These are phyloP conservation scores for Pithys albifrons DNA, from an alignment of 2,113 vertebrate genomes.

Conservation along the genomic window DNA sequence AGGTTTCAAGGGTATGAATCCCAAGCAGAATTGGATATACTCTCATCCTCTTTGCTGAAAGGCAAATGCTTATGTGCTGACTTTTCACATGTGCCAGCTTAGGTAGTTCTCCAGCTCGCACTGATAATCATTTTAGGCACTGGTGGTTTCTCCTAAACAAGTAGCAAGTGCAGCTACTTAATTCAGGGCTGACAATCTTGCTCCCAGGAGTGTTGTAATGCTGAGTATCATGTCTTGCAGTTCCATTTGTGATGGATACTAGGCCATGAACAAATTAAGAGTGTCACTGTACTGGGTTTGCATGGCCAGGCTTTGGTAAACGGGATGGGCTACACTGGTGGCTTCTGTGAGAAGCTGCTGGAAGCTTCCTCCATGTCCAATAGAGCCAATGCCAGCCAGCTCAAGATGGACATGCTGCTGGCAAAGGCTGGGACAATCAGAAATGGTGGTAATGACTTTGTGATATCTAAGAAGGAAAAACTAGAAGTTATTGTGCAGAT, in stretches of 20 bases:
- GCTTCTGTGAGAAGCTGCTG: not conserved
- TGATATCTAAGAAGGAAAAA: not conserved
- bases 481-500: not conserved
- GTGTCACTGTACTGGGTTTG: not conserved
- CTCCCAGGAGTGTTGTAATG: not conserved
- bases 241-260: not conserved
- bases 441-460: not conserved
- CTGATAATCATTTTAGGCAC: not conserved
- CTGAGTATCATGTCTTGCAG: not conserved
- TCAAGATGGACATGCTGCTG: not conserved
- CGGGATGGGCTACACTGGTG: not conserved
- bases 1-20: not conserved
- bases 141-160: not conserved
- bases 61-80: not conserved
- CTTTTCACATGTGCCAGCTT: accelerated
- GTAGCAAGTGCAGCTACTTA: not conserved
- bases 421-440: not conserved
- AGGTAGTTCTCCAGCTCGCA: not conserved
- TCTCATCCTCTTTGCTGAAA: not conserved
- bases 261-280: not conserved
- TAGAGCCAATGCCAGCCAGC: not conserved
- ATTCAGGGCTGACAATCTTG: not conserved
- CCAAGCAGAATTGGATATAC: not conserved
- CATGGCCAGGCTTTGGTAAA: not conserved
- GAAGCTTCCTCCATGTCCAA: not conserved